Evolutionary conservation across 2,888 invertebrate genomes (phyloP), one percentile per base, ranked within the genome.

Genomic region (Drosophila putrida): DNA sequence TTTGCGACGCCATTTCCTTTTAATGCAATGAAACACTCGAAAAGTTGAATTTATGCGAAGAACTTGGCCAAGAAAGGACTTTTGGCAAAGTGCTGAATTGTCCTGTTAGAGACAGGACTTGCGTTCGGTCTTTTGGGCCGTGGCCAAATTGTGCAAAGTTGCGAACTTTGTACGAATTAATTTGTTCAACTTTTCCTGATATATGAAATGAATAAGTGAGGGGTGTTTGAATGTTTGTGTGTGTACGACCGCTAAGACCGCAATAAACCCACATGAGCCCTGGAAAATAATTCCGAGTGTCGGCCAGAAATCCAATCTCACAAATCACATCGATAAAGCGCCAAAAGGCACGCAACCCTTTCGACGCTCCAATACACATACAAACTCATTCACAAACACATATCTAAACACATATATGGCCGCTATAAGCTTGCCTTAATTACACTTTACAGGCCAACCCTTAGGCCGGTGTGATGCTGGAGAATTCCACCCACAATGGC

Each of bases 311-410:
- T 75, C 87, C 86, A 90, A 90, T 86, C 71, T 90, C 86, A 77
- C 89, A 87, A 87, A 90, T 90, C 88, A 87, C 83, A 75, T 78
- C 88, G 90, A 89, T 88, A 88, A 86, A 86, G 78, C 88, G 83
- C 67, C 78, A 57, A 67, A 69, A 77, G 74, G 78, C 80, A 84
- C 73, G 80, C 83, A 85, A 89, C 88, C 90, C 88, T 88, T 80
- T 80, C 58, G 55, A 57, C 75, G 70, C 55, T 58, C 67, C 78
- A 70, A 46, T 9, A 54, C 57, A 53, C 53, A 61, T 31, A 54
- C 28, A 43, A 46, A 49, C 41, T 47, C 67, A 38, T 41, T 20
- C 20, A 43, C 20, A 50, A 10, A 58, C 41, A 51, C 43, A 46
- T 51, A 50, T 49, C 63, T 41, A 63, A 57, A 47, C 25, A 49